These are phyloP conservation scores for Strix aluco DNA, from an alignment of 2,113 vertebrate species.

Conservation along the genomic window DNA sequence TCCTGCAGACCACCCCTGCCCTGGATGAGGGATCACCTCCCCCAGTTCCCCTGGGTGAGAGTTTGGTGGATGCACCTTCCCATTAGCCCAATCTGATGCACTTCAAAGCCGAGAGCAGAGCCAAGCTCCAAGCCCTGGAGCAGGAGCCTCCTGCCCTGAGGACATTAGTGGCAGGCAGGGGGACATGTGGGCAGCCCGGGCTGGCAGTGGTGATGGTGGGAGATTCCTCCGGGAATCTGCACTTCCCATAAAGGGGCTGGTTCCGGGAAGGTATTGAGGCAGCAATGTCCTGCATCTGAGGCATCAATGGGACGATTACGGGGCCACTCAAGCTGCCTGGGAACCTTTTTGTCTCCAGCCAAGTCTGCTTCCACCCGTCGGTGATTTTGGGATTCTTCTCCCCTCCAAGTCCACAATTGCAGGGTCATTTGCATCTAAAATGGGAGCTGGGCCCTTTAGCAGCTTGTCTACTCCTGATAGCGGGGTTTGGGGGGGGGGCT, in stretches of 20 bases:
- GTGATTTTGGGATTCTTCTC: neutral
- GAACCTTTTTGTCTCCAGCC: slow-evolving; percentile 19
- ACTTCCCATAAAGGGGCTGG: neutral
- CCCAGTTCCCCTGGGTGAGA: neutral
- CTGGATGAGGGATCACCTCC: neutral
- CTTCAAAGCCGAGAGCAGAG: slow-evolving; percentile 16
- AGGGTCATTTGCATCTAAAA: slow-evolving; percentile 59
- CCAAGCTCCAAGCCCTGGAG: neutral
- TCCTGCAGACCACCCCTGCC: neutral
- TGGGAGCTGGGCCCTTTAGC: slow-evolving; percentile 10
- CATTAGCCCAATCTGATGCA: slow-evolving; percentile 49
- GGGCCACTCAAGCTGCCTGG: neutral
- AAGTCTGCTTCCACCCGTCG: neutral
- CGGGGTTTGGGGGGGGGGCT: neutral
- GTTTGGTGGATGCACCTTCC: neutral
- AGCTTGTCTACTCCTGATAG: slow-evolving; percentile 40
- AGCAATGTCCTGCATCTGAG: neutral
- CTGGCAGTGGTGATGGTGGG: neutral
- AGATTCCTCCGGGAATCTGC: slow-evolving; percentile 17
- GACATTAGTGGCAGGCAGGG: slow-evolving; percentile 11
- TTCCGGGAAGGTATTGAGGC: slow-evolving; percentile 29
- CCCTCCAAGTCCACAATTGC: slow-evolving; percentile 45
- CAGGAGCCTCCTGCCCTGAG: neutral
- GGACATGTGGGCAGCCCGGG: neutral
- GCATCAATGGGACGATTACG: slow-evolving; percentile 21